Base-by-base conservation (phyloP, 35 echinoderm and acorn worm species). In the Heliocidaris erythrogramma region DNA sequence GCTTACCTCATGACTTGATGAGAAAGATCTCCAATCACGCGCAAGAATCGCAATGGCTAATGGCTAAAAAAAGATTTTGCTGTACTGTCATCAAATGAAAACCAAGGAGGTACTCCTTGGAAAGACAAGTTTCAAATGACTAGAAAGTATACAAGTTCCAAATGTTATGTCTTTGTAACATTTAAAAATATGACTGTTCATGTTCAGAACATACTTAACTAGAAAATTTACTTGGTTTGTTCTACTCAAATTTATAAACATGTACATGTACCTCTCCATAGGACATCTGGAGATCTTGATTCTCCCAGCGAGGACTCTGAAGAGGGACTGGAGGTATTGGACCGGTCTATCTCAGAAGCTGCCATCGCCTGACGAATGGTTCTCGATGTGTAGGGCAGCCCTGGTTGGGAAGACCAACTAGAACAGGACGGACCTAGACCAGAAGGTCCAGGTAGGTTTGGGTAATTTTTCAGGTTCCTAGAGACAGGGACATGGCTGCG, bases 201-300 rank as follows among this genome's bases (percentile, higher is more conserved):
- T 48, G 47, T 42, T 89, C 17, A 42, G 5, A 42, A 42, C 7
- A 89, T 2, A 48, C 47, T 27, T 89, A 89, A 49, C 16, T 30
- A n/a, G 49, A 14, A 48, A 49, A 30, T 30, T 30, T 11, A 13
- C 9, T 10, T 48, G 48, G 0, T 30, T 59, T 49, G 4, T 30
- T n/a, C 91, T 59, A 29, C 50, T 48, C 10, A 59, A 50, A n/a
- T 7, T 59, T 92, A 10, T n/a, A 59, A 50, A 50, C 5, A 92
- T 42, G 35, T 92, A 27, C 18, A 29, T 48, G 31, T 59, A 92
- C 91, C 91, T 92, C 91, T 16, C 91, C 91, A 92, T 29, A 52
- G 13, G 48, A 92, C 91, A 59, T 50, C 91, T 52, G 91, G 91
- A 48, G 91, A 92, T 48, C 91, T 92, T 30, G 91, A 92, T 13